phyloP scores from a whole-genome alignment of 2,888 invertebrate species.

The Eucriotettix oculatus region DNA sequence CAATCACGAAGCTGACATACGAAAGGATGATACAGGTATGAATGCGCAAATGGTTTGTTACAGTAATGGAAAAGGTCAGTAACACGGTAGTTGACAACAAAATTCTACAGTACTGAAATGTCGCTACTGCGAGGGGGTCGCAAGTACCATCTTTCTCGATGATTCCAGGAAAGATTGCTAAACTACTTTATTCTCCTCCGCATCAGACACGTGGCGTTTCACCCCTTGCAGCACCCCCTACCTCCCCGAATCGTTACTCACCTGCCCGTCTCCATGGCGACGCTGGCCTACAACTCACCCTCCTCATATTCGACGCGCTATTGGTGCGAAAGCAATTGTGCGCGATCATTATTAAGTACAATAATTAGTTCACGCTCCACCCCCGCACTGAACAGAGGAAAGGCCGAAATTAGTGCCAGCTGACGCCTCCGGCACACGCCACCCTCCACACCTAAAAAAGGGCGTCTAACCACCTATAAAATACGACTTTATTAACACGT shows the following conservation, averaged over 20 bases:
- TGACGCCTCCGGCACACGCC: conserved; percentile 4
- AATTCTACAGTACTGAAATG: too few relatives aligned
- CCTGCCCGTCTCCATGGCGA: conserved; percentile 8
- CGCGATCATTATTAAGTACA: conserved; percentile 13
- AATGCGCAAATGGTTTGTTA: too few relatives aligned
- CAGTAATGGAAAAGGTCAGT: too few relatives aligned
- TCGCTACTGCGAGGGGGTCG: too few relatives aligned
- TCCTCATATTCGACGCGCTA: conserved; percentile 4
- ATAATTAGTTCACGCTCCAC: conserved; percentile 12
- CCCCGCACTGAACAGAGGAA: conserved; percentile 5
- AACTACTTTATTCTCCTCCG: too few relatives aligned
- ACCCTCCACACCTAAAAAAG: neutral
- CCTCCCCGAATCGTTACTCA: conserved; percentile 4
- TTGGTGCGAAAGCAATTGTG: conserved; percentile 12
- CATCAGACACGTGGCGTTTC: neutral
- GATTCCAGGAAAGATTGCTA: too few relatives aligned
- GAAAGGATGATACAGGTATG: too few relatives aligned
- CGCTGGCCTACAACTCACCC: conserved; percentile 3
- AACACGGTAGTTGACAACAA: too few relatives aligned
- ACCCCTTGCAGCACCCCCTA: neutral
- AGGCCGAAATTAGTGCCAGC: conserved; percentile 8
- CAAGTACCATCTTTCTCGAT: too few relatives aligned
- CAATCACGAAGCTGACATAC: too few relatives aligned
- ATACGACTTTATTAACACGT: neutral
- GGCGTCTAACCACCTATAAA: neutral